phyloP scores from a whole-genome alignment of 2,888 invertebrate species.

The Blastobasis lacticolella region DNA sequence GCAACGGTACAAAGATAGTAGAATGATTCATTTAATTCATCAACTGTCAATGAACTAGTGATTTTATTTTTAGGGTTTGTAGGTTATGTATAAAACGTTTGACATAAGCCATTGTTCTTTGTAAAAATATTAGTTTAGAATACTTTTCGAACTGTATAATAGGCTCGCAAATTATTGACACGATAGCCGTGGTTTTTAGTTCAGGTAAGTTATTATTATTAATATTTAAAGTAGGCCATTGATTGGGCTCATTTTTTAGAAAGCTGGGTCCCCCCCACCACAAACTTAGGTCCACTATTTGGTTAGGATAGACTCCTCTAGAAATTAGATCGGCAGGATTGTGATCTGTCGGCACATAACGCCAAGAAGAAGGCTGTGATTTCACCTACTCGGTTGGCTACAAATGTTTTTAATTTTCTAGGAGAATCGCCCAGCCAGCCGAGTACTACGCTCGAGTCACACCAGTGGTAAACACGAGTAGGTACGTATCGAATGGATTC shows the following conservation, averaged over 20 bases:
- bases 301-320: slow-evolving; percentile 10
- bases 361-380: neutral
- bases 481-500: neutral
- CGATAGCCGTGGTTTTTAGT: slow-evolving; percentile 6
- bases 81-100: slow-evolving; percentile 11
- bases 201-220: slow-evolving; percentile 8
- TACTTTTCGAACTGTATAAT: slow-evolving; percentile 8
- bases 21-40: slow-evolving; percentile 10
- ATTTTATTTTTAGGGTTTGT: slow-evolving; percentile 8
- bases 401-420: too few relatives aligned
- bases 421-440: neutral
- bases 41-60: slow-evolving; percentile 1
- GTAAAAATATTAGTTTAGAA: neutral
- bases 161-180: neutral
- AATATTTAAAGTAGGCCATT: slow-evolving; percentile 11
- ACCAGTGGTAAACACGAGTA: neutral
- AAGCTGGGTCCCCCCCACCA: slow-evolving; percentile 18
- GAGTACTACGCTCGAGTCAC: slow-evolving; percentile 3
- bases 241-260: slow-evolving; percentile 7
- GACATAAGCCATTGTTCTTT: slow-evolving; percentile 2
- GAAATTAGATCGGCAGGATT: slow-evolving; percentile 8
- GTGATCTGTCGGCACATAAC: neutral
- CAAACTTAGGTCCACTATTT: neutral
- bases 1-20: slow-evolving; percentile 6
- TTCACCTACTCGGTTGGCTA: too few relatives aligned